These are phyloP conservation scores for Enoplosus armatus DNA, from an alignment of 2,797 vertebrate genomes.

Conservation along the genomic window DNA sequence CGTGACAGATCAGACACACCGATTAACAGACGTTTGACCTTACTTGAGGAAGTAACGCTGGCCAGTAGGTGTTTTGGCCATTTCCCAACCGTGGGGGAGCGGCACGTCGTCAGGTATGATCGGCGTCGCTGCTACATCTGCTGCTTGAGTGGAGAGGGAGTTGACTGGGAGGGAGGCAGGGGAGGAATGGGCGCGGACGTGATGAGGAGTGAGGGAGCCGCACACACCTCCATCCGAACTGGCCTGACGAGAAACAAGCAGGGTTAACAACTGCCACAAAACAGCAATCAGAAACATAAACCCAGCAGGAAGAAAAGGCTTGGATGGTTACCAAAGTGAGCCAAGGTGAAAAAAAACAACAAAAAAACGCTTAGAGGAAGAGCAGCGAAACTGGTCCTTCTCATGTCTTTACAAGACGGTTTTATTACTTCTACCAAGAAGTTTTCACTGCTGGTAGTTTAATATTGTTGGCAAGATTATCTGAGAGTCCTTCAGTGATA, in stretches of 20 bases:
- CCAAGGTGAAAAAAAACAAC: background rate
- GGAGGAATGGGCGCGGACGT: slow-evolving; percentile 94
- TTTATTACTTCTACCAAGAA: background rate
- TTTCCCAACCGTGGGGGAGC: slow-evolving; percentile 95
- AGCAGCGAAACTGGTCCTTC: slow-evolving; percentile 11
- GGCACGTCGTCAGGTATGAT: slow-evolving; percentile 93
- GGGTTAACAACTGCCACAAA: slow-evolving; percentile 52
- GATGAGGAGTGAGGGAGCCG: slow-evolving; percentile 91
- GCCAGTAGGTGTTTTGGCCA: slow-evolving; percentile 95
- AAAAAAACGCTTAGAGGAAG: background rate
- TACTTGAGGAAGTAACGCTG: slow-evolving; percentile 98
- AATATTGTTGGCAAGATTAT: background rate
- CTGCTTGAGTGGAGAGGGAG: slow-evolving; percentile 88
- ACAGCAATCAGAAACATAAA: slow-evolving; percentile 41
- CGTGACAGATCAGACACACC: slow-evolving; percentile 17
- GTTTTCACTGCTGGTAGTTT: background rate
- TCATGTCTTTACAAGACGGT: background rate
- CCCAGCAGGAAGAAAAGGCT: slow-evolving; percentile 36
- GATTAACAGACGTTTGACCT: slow-evolving; percentile 65
- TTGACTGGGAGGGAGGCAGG: slow-evolving; percentile 95
- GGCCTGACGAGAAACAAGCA: slow-evolving; percentile 85
- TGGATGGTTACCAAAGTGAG: slow-evolving; percentile 12
- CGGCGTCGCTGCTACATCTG: slow-evolving; percentile 85
- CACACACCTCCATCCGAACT: slow-evolving; percentile 94
- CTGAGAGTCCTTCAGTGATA: background rate